Evolutionary conservation across 2,888 invertebrate species (phyloP).

Genomic region (Meloe dianella): DNA sequence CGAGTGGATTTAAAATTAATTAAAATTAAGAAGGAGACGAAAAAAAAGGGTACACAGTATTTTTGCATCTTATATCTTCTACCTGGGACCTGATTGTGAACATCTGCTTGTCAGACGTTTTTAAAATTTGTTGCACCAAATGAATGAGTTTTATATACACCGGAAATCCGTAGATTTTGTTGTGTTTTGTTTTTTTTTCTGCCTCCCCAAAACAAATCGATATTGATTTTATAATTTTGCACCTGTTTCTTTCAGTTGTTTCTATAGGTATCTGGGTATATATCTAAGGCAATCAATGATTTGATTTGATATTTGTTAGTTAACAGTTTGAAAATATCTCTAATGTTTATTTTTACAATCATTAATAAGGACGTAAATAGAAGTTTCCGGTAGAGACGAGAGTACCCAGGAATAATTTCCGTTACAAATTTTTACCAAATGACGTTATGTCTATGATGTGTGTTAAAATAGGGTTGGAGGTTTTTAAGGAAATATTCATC

Average conservation of each 20-base stretch:
- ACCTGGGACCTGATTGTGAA: not conserved
- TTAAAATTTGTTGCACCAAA: not conserved
- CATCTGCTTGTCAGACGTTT: conserved; percentile 5
- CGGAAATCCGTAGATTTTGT: not conserved
- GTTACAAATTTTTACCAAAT: conserved; percentile 31
- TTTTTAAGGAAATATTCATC: not conserved
- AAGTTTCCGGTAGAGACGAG: conserved; percentile 45
- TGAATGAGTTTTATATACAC: conserved; percentile 2
- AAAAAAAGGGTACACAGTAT: not conserved
- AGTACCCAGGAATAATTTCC: conserved; percentile 40
- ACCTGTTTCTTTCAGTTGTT: not conserved
- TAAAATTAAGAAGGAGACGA: not conserved
- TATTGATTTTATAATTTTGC: not conserved
- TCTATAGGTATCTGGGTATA: too few relatives aligned
- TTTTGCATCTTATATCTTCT: not conserved
- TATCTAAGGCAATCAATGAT: too few relatives aligned
- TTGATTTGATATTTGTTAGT: not conserved
- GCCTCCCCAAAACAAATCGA: not conserved
- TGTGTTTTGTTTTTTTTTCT: not conserved
- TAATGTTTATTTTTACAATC: conserved; percentile 44
- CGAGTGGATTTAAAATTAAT: not conserved
- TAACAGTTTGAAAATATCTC: conserved; percentile 1
- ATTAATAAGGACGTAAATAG: conserved; percentile 46
- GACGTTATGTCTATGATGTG: conserved; percentile 7
- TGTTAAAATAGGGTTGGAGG: not conserved